Conservation (phyloP, 2,888 invertebrate genomes). For the Drosophila neonasuta region DNA sequence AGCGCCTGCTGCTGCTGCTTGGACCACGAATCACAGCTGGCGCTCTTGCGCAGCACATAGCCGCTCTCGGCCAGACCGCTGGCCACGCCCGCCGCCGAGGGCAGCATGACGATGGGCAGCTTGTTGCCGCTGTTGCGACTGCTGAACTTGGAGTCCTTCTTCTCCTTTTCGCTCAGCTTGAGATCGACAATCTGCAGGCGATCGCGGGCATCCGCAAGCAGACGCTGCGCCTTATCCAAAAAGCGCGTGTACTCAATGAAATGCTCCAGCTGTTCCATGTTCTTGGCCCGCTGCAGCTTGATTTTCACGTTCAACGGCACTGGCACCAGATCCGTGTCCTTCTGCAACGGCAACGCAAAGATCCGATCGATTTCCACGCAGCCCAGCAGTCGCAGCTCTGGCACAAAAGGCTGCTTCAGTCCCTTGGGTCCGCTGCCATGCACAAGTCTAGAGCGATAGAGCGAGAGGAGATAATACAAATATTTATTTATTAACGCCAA, state of each 20-base stretch:
- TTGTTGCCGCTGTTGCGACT: conserved; percentile 80
- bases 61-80: conserved; percentile 83
- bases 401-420: conserved; percentile 91
- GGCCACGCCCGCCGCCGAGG: conserved; percentile 80
- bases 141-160: conserved; percentile 82
- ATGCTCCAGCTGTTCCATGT: conserved; percentile 90
- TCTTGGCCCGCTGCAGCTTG: conserved; percentile 91
- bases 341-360: conserved; percentile 91
- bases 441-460: conserved; percentile 84
- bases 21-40: conserved; percentile 87
- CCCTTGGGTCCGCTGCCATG: conserved; percentile 94
- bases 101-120: conserved; percentile 81
- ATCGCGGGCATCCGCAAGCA: conserved; percentile 88
- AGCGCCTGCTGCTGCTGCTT: conserved; percentile 81
- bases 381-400: conserved; percentile 91
- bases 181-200: conserved; percentile 91
- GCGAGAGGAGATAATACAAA: not conserved
- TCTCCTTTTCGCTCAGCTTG: conserved; percentile 87
- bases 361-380: conserved; percentile 92
- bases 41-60: conserved; percentile 89
- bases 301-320: conserved; percentile 93
- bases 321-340: conserved; percentile 90
- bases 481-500: not conserved
- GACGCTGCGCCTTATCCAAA: conserved; percentile 89
- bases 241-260: conserved; percentile 90